Conservation (phyloP, 2,888 invertebrate species). For the Drosophila pegasa region DNA sequence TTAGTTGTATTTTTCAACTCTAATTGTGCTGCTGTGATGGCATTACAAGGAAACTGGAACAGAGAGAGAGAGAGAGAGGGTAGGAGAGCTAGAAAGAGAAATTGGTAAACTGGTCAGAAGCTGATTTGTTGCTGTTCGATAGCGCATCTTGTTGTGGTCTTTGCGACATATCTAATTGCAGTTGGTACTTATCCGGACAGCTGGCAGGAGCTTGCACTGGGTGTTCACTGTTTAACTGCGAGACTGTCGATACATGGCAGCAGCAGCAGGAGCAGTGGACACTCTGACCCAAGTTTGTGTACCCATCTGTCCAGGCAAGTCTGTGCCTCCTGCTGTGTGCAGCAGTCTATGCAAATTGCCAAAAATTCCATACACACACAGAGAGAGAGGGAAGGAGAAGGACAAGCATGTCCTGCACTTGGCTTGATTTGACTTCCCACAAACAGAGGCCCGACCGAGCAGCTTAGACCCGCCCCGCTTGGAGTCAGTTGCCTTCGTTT, state of each 20-base stretch:
- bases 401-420: slow-evolving; percentile 55
- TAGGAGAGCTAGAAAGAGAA: no score
- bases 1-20: no score
- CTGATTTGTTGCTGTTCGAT: slow-evolving; percentile 9
- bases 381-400: slow-evolving; percentile 6
- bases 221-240: slow-evolving; percentile 25
- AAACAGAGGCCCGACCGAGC: slow-evolving; percentile 73
- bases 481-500: slow-evolving; percentile 35
- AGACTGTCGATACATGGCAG: slow-evolving; percentile 30
- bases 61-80: no score
- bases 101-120: background rate
- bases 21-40: no score
- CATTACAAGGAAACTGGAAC: no score
- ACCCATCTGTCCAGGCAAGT: slow-evolving; percentile 55
- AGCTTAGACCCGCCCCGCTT: slow-evolving; percentile 50
- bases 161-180: slow-evolving; percentile 30
- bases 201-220: slow-evolving; percentile 9
- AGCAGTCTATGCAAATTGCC: slow-evolving; percentile 61
- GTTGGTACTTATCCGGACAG: slow-evolving; percentile 14
- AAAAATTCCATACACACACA: slow-evolving; percentile 58
- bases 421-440: slow-evolving; percentile 57
- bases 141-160: slow-evolving; percentile 14
- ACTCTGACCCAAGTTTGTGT: slow-evolving; percentile 54
- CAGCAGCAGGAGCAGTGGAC: slow-evolving; percentile 14
- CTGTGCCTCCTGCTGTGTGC: slow-evolving; percentile 17